phyloP scores from a whole-genome alignment of 2,113 vertebrate genomes.

The Triplophysa rosa region DNA sequence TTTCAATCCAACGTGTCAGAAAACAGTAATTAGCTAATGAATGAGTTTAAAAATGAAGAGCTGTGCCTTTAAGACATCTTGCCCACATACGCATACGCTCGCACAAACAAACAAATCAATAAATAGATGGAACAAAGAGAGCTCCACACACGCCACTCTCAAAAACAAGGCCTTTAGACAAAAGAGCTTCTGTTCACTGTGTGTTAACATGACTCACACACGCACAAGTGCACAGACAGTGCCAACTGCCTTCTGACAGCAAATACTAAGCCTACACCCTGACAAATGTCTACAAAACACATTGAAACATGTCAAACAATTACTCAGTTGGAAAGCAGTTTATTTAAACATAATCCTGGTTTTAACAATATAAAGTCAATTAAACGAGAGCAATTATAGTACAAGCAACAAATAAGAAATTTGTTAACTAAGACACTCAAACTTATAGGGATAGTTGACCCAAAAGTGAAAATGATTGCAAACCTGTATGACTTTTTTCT shows the following conservation, averaged over 20 bases:
- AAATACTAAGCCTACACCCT: conserved; percentile 10
- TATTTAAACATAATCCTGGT: no score
- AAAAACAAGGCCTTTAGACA: conserved; percentile 73
- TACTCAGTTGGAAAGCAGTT: background rate
- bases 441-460: no score
- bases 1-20: background rate
- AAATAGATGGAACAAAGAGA: conserved; percentile 63
- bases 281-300: conserved; percentile 14
- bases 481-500: no score
- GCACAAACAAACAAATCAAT: conserved; percentile 62
- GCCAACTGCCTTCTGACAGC: conserved; percentile 9
- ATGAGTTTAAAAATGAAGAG: background rate
- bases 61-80: conserved; percentile 4
- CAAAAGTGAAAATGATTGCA: no score
- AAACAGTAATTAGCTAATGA: background rate
- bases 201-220: conserved; percentile 43
- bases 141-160: conserved; percentile 66
- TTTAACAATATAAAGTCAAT: no score
- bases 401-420: no score
- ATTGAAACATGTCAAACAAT: background rate
- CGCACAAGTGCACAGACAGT: conserved; percentile 55
- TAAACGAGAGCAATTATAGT: no score
- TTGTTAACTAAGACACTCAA: no score
- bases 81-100: background rate
- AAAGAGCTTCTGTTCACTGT: conserved; percentile 69